These are phyloP conservation scores for Graptemys geographica DNA, from an alignment of 2,797 vertebrate species.

Conservation along the genomic window DNA sequence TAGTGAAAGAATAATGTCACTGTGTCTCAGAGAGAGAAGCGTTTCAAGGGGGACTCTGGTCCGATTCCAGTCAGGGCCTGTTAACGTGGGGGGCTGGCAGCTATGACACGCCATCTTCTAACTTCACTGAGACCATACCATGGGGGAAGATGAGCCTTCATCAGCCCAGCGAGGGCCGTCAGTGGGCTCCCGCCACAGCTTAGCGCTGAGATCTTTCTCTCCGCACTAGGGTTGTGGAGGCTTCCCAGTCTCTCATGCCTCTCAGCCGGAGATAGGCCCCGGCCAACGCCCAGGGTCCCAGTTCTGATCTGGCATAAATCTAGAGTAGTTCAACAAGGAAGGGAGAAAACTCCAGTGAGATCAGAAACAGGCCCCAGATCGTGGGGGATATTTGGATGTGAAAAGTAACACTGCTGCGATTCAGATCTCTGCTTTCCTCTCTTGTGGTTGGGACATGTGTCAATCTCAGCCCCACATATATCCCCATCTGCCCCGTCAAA, in stretches of 20 bases:
- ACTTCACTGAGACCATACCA: background rate
- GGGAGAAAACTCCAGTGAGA: background rate
- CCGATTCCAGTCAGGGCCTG: background rate
- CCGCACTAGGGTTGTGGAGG: background rate
- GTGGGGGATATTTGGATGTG: background rate
- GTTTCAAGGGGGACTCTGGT: background rate
- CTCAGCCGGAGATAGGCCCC: background rate
- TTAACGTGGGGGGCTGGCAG: too few relatives aligned
- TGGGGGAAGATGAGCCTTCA: background rate
- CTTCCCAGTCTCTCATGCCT: too few relatives aligned
- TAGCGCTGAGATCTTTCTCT: background rate
- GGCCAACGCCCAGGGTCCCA: background rate
- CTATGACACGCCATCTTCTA: background rate
- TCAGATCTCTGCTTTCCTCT: background rate
- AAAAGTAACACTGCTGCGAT: background rate
- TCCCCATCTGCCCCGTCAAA: background rate
- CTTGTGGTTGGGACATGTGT: background rate
- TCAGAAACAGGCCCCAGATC: background rate
- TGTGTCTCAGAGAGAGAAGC: background rate
- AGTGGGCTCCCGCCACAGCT: background rate
- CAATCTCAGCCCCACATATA: background rate
- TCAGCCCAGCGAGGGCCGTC: too few relatives aligned
- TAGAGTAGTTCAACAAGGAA: too few relatives aligned
- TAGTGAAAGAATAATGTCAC: background rate
- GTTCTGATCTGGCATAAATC: background rate